phyloP scores from a whole-genome alignment of 2,797 vertebrate species.

The Myotis vivesi region DNA sequence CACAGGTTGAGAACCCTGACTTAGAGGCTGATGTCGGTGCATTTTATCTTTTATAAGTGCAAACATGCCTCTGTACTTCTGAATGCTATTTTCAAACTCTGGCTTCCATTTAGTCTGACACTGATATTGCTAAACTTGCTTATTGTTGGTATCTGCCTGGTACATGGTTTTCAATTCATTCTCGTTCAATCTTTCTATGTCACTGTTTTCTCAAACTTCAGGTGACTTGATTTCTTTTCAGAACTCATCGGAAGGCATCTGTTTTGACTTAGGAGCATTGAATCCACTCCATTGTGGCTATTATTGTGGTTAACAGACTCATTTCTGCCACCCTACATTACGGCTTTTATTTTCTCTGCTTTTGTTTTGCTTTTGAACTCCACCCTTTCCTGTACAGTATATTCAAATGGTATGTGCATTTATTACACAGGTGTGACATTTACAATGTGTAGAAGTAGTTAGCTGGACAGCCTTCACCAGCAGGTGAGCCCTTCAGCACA shows the following conservation, averaged over 20 bases:
- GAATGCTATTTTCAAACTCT: neutral
- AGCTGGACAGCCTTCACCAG: neutral
- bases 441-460: neutral
- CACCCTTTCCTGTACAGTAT: neutral
- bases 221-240: neutral
- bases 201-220: slow-evolving; percentile 22
- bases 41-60: neutral
- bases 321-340: neutral
- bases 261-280: neutral
- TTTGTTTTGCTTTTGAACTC: neutral
- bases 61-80: neutral
- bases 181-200: neutral
- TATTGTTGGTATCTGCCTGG: neutral
- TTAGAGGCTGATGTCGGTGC: neutral
- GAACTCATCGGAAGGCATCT: neutral
- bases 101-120: neutral
- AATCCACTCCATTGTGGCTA: neutral
- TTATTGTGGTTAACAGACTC: neutral
- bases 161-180: neutral
- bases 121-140: neutral
- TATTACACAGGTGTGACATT: neutral
- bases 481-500: neutral
- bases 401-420: neutral
- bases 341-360: neutral
- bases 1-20: too few relatives aligned